A percentile compares a stretch with the other conserved stretches of the same genome.
phyloP scores from a whole-genome alignment of 2,797 vertebrate genomes.

The Crenichthys baileyi region DNA sequence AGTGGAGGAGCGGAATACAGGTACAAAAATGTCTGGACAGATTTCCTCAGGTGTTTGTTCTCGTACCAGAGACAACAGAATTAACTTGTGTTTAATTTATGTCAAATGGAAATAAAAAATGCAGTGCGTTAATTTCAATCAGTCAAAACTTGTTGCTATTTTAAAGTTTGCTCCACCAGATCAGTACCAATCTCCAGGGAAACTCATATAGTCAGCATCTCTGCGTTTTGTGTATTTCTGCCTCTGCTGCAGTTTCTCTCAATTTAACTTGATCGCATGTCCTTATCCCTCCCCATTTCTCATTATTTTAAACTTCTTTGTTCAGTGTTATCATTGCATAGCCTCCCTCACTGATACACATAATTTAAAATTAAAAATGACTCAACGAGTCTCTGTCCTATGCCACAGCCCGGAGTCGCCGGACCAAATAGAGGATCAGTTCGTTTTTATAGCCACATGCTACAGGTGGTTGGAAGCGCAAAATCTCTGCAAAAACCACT shows the following conservation, averaged over 20 bases:
- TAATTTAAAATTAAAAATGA: constrained; percentile 36
- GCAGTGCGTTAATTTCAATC: not conserved
- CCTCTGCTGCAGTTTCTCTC: constrained; percentile 49
- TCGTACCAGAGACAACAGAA: constrained; percentile 1
- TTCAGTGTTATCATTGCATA: constrained; percentile 1
- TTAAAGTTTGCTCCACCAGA: constrained; percentile 2
- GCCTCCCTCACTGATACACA: constrained; percentile 10
- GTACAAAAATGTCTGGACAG: constrained; percentile 5
- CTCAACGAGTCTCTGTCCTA: constrained; percentile 36
- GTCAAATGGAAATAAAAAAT: not conserved
- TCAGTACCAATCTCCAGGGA: constrained; percentile 19
- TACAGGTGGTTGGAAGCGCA: constrained; percentile 62
- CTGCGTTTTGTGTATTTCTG: constrained; percentile 34
- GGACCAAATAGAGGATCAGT: constrained; percentile 25
- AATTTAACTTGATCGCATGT: constrained; percentile 8
- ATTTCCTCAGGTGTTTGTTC: not conserved
- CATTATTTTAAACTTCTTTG: constrained; percentile 5
- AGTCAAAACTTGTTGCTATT: not conserved
- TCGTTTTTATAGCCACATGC: constrained; percentile 27
- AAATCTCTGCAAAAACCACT: not conserved
- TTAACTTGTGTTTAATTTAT: not conserved
- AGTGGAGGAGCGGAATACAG: constrained; percentile 71
- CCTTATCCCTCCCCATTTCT: constrained; percentile 17
- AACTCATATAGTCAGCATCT: constrained; percentile 54
- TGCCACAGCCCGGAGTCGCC: constrained; percentile 33